These are phyloP conservation scores for Sardinella longiceps DNA, from an alignment of 2,797 vertebrate species.

Conservation along the genomic window DNA sequence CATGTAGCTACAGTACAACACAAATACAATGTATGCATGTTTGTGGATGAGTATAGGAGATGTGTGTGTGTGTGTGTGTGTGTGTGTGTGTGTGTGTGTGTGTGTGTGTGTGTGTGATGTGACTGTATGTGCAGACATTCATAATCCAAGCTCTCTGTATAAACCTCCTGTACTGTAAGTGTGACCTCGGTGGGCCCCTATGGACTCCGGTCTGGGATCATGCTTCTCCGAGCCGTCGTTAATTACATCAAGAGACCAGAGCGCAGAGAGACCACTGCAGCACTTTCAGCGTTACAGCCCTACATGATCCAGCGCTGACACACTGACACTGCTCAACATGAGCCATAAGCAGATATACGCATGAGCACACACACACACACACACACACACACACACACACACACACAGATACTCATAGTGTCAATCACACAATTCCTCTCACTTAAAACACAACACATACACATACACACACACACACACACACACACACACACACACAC, in stretches of 20 bases:
- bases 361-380: neutral
- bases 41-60: neutral
- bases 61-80: neutral
- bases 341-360: neutral
- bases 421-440: no score
- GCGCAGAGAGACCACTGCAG: neutral
- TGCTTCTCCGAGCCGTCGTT: neutral
- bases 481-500: neutral
- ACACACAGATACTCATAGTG: neutral
- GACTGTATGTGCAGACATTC: neutral
- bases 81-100: neutral
- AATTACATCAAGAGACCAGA: neutral
- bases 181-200: neutral
- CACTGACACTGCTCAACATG: neutral
- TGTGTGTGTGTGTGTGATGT: neutral
- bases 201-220: neutral
- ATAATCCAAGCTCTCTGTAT: neutral
- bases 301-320: neutral
- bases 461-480: neutral
- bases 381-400: neutral
- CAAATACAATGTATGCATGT: neutral
- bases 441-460: neutral
- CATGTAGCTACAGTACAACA: neutral
- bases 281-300: neutral
- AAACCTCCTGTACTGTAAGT: neutral